Base-by-base conservation (phyloP, 2,888 invertebrate genomes). In the Diarsia rubi region DNA sequence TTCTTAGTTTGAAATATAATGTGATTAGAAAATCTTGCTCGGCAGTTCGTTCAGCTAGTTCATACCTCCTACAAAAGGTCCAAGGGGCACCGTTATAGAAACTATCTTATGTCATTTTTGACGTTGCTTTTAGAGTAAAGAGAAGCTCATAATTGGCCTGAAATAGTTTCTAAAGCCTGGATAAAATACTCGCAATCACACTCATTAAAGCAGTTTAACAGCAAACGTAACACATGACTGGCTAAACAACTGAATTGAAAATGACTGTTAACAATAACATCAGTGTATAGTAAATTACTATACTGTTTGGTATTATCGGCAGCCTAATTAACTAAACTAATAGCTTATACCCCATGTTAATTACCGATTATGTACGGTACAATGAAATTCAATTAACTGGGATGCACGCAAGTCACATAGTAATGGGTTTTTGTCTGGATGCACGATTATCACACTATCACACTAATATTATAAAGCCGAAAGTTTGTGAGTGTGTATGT, bases 361-460 rank as follows among this genome's bases (percentile, higher is more conserved):
- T 75, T 52, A 60, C 14, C 2, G 31, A 72, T 79, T 79, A n/a
- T 45, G 49, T 16, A 57, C 27, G 70, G 44, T 73, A 85, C 86
- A 84, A 1, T 52, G 76, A 82, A 83, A 75, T 73, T 82, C 83
- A 77, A 84, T 84, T 82, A 85, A 62, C 44, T 49, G 24, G 24
- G 6, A 57, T 68, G 57, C 82, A 73, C 60, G 79, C 72, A 59
- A 67, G 21, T 37, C 54, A 16, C 0, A n/a, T 42, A 21, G 21
- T 54, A 21, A 27, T 47, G 19, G 21, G 0, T 3, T 62, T 52
- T 47, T 57, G 21, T 37, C 52, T 57, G n/a, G 21, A 19, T 66
- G 27, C 19, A 57, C 14, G n/a, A n/a, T n/a, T n/a, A n/a, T n/a
- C n/a, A n/a, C n/a, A n/a, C n/a, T n/a, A n/a, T n/a, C n/a, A n/a